Base-by-base conservation (phyloP, 92 coral and sea anemone genomes). In the Porites rus region DNA sequence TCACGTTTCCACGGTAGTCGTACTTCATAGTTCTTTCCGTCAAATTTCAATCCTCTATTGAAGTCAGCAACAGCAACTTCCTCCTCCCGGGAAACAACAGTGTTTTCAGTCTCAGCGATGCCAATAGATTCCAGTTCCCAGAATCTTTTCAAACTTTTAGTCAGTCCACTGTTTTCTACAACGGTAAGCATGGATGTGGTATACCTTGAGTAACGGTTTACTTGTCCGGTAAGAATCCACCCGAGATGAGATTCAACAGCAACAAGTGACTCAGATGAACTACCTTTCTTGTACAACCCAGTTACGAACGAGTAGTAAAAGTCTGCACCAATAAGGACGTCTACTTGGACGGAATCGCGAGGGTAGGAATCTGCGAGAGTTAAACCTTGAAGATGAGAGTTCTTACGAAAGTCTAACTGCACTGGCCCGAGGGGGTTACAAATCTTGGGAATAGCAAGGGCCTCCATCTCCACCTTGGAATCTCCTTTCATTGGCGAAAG, bases 121-220 rank as follows among this genome's bases (percentile, higher is more conserved):
- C 92, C 92, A 8, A 88, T 88, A 1, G 90, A 65, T 75, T 92
- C 88, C 1, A 83, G 83, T 69, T 92, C 94, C 92, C 94, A 84
- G 67, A 92, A 85, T 22, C 75, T 84, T 63, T 60, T 88, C 67
- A 91, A 75, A 19, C 76, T 72, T 2, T 28, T 31, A 20, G 65
- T 78, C 19, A 91, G 51, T 38, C 79, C 63, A 61, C 56, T 76
- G 68, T 84, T 86, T 56, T 81, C 77, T 51, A 88, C 76, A 14
- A 51, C 38, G 25, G 90, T 85, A 25, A 85, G 46, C 92, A 89
- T 90, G 50, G 93, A 51, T 31, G 86, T 67, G 18, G 93, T 78
- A 64, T 67, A 69, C 64, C 24, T 72, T 53, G 80, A 65, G 43
- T 51, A 54, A 51, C 90, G 38, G 22, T 64, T 51, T 20, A 90